phyloP scores from a whole-genome alignment of 2,888 invertebrate genomes.

The Lasioglossum lativentre region DNA sequence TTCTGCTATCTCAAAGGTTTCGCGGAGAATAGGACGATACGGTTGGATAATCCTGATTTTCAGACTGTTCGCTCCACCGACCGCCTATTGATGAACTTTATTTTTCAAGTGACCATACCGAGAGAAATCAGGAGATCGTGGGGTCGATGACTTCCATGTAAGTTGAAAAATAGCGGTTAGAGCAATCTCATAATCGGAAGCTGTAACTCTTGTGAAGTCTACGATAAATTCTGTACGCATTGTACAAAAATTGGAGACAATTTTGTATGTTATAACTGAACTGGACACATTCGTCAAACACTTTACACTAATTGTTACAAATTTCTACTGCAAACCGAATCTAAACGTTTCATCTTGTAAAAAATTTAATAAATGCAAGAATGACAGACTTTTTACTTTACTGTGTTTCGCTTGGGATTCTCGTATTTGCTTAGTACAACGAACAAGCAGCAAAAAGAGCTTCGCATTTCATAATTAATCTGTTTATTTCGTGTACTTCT shows the following conservation, averaged over 20 bases:
- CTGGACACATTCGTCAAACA: not conserved
- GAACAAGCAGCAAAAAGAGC: not conserved
- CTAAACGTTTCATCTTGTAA: not conserved
- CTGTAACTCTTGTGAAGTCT: not conserved
- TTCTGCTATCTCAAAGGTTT: conserved; percentile 26
- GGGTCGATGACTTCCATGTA: not conserved
- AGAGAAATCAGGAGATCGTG: conserved; percentile 1
- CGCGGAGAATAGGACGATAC: conserved; percentile 21
- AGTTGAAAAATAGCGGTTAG: not conserved
- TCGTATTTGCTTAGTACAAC: not conserved
- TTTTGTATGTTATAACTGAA: not conserved
- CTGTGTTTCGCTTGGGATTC: not conserved
- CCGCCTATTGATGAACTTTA: conserved; percentile 31
- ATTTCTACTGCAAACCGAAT: not conserved
- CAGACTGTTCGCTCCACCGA: conserved; percentile 24
- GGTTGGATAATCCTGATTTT: conserved; percentile 36
- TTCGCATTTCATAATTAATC: not conserved
- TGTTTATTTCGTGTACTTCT: not conserved
- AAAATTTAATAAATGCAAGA: not conserved
- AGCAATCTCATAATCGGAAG: not conserved
- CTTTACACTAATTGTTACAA: not conserved
- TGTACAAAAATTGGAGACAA: not conserved
- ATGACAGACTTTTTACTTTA: not conserved
- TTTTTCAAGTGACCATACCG: conserved; percentile 33
- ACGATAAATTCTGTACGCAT: not conserved